Percentiles rank a stretch among this genome's conserved stretches.
phyloP scores from a whole-genome alignment of 2,797 vertebrate genomes.

The Champsocephalus esox region DNA sequence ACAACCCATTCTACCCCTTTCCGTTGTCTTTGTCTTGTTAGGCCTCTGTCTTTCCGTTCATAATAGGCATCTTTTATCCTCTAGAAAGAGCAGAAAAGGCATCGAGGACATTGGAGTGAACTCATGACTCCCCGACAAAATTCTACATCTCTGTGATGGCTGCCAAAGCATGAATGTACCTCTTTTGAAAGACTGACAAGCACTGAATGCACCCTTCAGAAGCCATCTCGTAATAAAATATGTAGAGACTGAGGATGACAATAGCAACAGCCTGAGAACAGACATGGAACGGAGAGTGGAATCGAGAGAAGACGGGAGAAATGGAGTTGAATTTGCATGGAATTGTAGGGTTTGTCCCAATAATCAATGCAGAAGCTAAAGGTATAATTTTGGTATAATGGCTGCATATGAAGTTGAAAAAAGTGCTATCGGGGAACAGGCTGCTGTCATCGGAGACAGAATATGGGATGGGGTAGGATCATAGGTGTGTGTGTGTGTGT shows the following conservation, averaged over 20 bases:
- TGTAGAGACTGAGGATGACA: constrained; percentile 27
- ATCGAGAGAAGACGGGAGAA: neutral
- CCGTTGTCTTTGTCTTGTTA: constrained; percentile 21
- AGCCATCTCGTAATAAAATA: constrained; percentile 41
- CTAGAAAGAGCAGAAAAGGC: constrained; percentile 8
- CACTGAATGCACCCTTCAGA: constrained; percentile 40
- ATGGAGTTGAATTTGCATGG: constrained; percentile 44
- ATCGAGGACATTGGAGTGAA: constrained; percentile 9
- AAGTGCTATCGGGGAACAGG: constrained; percentile 56
- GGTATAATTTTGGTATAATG: constrained; percentile 66
- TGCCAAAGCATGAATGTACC: constrained; percentile 22
- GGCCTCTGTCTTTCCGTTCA: constrained; percentile 21
- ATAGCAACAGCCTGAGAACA: constrained; percentile 19
- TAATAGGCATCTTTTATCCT: constrained; percentile 14
- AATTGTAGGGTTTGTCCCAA: constrained; percentile 59
- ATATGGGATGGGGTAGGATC: constrained; percentile 7
- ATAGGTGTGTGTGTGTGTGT: neutral
- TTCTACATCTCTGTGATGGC: neutral
- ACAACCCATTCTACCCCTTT: neutral
- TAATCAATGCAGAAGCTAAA: constrained; percentile 58
- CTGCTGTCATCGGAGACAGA: constrained; percentile 29
- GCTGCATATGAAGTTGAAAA: constrained; percentile 37
- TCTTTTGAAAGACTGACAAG: constrained; percentile 46
- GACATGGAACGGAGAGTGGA: constrained; percentile 17
- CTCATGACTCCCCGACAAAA: neutral